These are phyloP conservation scores for Astur gentilis DNA, from an alignment of 2,113 vertebrate genomes.

Conservation along the genomic window DNA sequence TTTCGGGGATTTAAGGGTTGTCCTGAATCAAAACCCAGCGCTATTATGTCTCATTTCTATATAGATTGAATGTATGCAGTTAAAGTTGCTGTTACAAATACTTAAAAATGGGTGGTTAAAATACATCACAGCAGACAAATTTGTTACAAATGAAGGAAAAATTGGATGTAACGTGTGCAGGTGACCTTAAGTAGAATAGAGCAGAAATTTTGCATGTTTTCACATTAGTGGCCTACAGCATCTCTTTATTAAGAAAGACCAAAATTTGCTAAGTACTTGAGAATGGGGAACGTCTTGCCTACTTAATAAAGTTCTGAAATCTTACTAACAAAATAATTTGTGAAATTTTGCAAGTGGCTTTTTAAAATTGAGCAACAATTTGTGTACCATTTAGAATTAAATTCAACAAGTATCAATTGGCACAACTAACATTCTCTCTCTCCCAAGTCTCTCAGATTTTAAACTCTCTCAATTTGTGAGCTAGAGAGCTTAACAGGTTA, in stretches of 20 bases:
- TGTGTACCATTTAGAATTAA: neutral
- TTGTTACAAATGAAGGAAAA: neutral
- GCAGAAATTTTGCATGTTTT: neutral
- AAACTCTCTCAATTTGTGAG: neutral
- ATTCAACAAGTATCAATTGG: neutral
- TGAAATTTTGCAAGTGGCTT: neutral
- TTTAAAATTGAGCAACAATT: neutral
- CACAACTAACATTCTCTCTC: neutral
- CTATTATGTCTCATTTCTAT: neutral
- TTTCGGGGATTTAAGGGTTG: neutral
- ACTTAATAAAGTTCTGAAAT: neutral
- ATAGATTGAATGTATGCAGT: neutral
- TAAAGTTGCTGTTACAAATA: neutral
- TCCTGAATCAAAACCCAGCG: neutral
- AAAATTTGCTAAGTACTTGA: neutral
- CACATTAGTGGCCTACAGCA: neutral
- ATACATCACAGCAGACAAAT: neutral
- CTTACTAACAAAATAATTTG: neutral
- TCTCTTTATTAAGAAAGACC: neutral
- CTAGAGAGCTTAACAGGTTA: neutral
- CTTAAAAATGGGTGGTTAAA: neutral
- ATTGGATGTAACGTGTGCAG: neutral
- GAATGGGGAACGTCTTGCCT: neutral
- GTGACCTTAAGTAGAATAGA: neutral
- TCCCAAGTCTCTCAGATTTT: neutral